Evolutionary conservation across 1,140 invertebrate species (phyloP).

Genomic region (Calephelis nemesis): DNA sequence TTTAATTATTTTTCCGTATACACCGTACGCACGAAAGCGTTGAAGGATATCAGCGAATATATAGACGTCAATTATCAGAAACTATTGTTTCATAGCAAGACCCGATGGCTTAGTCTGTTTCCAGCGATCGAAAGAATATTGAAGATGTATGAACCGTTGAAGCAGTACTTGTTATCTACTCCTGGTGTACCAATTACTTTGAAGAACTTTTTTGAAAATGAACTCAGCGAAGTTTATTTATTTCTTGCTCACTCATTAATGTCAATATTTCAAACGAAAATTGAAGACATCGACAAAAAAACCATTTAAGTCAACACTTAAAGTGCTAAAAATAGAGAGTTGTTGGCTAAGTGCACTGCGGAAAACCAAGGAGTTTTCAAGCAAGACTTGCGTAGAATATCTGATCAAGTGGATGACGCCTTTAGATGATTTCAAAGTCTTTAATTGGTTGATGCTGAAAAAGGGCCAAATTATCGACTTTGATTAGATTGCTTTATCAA

Average conservation of each 20-base stretch:
- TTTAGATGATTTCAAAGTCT: background rate
- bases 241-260: no score
- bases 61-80: no score
- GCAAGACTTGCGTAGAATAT: background rate
- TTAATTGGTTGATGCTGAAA: background rate
- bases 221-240: no score
- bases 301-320: background rate
- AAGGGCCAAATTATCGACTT: background rate
- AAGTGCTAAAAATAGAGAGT: background rate
- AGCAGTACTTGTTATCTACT: background rate
- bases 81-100: no score
- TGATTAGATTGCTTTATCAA: background rate
- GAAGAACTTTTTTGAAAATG: no score
- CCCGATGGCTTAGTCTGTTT: background rate
- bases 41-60: no score
- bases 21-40: no score
- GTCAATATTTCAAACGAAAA: background rate
- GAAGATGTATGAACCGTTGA: background rate
- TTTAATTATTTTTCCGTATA: no score
- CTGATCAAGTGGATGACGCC: background rate
- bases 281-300: background rate
- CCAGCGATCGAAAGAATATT: background rate
- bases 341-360: background rate
- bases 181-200: background rate
- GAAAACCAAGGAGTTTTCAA: background rate